Percentiles rank a stretch among this genome's conserved stretches.
Evolutionary conservation across 2,888 invertebrate genomes (phyloP).

Genomic region (Lasiommata megera): DNA sequence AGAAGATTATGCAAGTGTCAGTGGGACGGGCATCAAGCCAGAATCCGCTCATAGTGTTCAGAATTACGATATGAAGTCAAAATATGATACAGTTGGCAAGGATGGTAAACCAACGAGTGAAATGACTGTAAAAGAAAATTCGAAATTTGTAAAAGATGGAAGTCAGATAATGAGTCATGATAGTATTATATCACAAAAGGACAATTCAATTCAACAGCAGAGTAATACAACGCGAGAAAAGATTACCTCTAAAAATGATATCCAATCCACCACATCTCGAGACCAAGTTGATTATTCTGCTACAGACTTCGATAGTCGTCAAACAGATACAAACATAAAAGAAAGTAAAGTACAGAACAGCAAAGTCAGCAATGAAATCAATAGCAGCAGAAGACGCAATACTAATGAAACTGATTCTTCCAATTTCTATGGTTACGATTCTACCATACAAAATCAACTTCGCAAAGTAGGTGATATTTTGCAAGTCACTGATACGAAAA

Average conservation of each 20-base stretch:
- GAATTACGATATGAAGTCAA: constrained; percentile 77
- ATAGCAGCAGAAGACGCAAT: constrained; percentile 49
- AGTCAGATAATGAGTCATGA: constrained; percentile 62
- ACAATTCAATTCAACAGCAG: constrained; percentile 61
- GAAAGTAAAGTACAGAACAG: constrained; percentile 43
- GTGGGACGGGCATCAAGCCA: constrained; percentile 81
- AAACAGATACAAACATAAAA: constrained; percentile 18
- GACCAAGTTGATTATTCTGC: constrained; percentile 42
- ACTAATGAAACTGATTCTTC: constrained; percentile 66
- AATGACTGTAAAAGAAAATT: constrained; percentile 62
- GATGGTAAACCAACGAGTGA: constrained; percentile 73
- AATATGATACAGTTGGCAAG: constrained; percentile 77
- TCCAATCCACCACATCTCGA: constrained; percentile 8
- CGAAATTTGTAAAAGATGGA: constrained; percentile 67
- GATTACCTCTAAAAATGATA: constrained; percentile 38
- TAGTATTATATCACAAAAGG: constrained; percentile 65
- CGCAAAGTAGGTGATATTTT: constrained; percentile 70
- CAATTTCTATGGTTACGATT: constrained; percentile 72
- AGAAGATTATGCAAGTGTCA: constrained; percentile 77
- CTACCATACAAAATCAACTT: constrained; percentile 68
- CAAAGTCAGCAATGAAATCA: constrained; percentile 43
- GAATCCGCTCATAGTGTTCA: constrained; percentile 78
- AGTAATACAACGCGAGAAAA: constrained; percentile 55
- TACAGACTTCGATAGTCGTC: constrained; percentile 7
- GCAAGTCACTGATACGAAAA: constrained; percentile 59